Percentiles rank a stretch among this genome's conserved stretches.
phyloP scores from a whole-genome alignment of 2,888 invertebrate genomes.

The Gymnoscelis rufifasciata region DNA sequence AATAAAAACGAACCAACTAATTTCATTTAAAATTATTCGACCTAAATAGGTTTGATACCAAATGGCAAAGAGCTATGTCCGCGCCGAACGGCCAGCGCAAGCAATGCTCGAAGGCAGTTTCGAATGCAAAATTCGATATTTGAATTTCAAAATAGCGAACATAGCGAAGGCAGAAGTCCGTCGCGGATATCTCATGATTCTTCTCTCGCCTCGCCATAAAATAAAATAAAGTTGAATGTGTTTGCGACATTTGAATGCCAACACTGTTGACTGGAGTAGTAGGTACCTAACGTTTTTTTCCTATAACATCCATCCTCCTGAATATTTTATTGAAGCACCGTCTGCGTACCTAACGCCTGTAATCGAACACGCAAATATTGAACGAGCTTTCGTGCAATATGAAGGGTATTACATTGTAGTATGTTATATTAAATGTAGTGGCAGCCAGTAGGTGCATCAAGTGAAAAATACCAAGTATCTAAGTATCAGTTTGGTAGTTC shows the following conservation, averaged over 20 bases:
- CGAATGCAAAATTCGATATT: slow-evolving; percentile 73
- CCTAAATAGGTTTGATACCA: slow-evolving; percentile 31
- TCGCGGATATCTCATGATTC: slow-evolving; percentile 59
- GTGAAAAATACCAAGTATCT: too few relatives aligned
- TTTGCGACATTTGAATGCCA: slow-evolving; percentile 57
- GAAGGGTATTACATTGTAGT: not conserved
- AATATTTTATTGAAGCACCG: slow-evolving; percentile 10
- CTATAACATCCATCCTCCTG: slow-evolving; percentile 15
- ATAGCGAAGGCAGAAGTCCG: slow-evolving; percentile 43
- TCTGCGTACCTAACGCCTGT: slow-evolving; percentile 8
- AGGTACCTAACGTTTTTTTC: slow-evolving; percentile 23
- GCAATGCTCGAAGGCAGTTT: slow-evolving; percentile 58
- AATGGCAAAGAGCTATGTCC: slow-evolving; percentile 46
- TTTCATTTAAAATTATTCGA: slow-evolving; percentile 5
- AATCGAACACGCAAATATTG: slow-evolving; percentile 9
- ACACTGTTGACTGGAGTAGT: slow-evolving; percentile 49
- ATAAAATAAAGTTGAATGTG: slow-evolving; percentile 59
- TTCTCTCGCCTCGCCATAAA: slow-evolving; percentile 45
- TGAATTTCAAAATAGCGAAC: slow-evolving; percentile 72
- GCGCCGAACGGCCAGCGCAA: slow-evolving; percentile 39
- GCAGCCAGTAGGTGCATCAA: too few relatives aligned
- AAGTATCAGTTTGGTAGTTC: too few relatives aligned
- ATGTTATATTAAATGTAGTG: not conserved
- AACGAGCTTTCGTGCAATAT: not conserved
- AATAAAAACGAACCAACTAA: not conserved